These are phyloP conservation scores for Muraenolepis orangiensis DNA, from an alignment of 2,797 vertebrate species.

Conservation along the genomic window DNA sequence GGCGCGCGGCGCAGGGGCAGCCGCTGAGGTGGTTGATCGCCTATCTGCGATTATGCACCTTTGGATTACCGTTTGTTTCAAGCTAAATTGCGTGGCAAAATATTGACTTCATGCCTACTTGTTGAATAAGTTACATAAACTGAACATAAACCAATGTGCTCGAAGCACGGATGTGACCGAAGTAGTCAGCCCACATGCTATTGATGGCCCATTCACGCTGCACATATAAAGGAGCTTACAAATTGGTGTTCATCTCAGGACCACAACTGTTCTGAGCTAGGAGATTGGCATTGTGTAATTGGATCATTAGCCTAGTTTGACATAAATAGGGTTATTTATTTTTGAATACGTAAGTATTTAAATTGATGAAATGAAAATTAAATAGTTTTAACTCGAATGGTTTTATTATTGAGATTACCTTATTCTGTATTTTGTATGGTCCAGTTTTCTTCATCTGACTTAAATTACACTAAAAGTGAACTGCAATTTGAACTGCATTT, in stretches of 20 bases:
- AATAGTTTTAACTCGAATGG: no score
- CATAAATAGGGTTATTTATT: no score
- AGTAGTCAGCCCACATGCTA: background rate
- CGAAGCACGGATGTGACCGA: background rate
- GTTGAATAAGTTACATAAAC: background rate
- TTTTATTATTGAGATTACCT: no score
- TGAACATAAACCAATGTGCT: background rate
- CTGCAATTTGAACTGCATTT: no score
- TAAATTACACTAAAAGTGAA: no score
- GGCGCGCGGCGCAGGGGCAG: no score
- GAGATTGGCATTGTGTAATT: no score
- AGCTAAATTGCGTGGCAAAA: background rate
- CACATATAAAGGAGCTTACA: background rate
- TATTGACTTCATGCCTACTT: background rate
- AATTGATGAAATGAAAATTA: no score
- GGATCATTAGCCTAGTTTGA: no score
- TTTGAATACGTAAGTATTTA: no score
- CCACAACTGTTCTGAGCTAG: background rate
- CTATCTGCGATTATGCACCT: background rate
- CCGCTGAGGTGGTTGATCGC: background rate
- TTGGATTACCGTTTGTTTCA: background rate
- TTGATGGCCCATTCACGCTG: background rate
- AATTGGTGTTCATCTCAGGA: background rate
- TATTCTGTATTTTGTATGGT: no score
- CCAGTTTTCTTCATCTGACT: no score